These are phyloP conservation scores for Microplitis demolitor DNA, from an alignment of 1,140 invertebrate species.

Conservation along the genomic window DNA sequence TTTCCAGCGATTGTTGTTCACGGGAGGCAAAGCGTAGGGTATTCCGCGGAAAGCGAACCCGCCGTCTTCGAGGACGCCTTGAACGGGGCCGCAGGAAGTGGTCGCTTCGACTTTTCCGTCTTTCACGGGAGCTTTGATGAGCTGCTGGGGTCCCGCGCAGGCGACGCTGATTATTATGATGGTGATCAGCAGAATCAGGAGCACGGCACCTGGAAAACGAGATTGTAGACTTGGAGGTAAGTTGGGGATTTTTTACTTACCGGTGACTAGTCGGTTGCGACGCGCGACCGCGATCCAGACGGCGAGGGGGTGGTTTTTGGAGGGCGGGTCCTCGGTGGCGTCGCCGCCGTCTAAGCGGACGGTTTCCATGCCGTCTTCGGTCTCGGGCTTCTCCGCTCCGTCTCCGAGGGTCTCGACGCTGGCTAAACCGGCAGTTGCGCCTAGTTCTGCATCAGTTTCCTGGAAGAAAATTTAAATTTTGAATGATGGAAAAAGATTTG, in stretches of 20 bases:
- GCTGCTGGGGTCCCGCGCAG: conserved; percentile 61
- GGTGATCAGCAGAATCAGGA: conserved; percentile 68
- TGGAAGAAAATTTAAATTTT: conserved; percentile 24
- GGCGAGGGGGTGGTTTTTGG: conserved; percentile 46
- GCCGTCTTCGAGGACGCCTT: conserved; percentile 77
- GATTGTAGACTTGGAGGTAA: neutral
- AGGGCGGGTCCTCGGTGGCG: conserved; percentile 37
- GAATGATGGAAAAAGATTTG: too few relatives aligned
- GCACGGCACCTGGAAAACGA: conserved; percentile 39
- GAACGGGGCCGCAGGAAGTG: conserved; percentile 77
- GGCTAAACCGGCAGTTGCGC: conserved; percentile 68
- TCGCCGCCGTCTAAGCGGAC: conserved; percentile 64
- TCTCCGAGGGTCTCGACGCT: conserved; percentile 77
- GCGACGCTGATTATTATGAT: conserved; percentile 71
- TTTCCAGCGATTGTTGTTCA: conserved; percentile 73
- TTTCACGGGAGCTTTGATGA: conserved; percentile 62
- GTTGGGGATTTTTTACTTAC: conserved; percentile 33
- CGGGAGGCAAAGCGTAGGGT: conserved; percentile 82
- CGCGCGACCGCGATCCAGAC: conserved; percentile 42
- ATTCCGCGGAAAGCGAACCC: conserved; percentile 83
- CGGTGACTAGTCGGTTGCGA: conserved; percentile 46
- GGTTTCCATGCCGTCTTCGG: conserved; percentile 76
- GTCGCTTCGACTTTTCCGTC: conserved; percentile 74
- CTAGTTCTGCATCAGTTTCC: conserved; percentile 61
- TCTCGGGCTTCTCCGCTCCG: conserved; percentile 69